Evolutionary conservation across 2,113 vertebrate species (phyloP).

Genomic region (Channa maculata): DNA sequence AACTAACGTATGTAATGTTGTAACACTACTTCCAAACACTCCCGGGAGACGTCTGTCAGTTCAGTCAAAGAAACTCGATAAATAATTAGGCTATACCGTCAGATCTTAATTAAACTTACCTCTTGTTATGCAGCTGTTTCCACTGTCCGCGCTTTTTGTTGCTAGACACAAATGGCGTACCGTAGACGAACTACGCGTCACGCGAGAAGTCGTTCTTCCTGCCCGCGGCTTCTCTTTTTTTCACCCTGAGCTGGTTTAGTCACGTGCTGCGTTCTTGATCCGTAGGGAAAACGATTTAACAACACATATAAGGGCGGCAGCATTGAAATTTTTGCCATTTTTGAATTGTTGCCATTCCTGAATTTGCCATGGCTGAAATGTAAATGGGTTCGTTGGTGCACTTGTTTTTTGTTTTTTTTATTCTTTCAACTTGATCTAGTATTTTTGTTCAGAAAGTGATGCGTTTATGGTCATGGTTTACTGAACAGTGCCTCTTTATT

Average conservation of each 20-base stretch:
- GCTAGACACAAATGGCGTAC: constrained; percentile 92
- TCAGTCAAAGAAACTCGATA: not conserved
- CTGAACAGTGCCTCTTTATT: not conserved
- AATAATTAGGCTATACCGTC: not conserved
- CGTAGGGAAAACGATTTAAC: not conserved
- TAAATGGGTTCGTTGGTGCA: too few species aligned
- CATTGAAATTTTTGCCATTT: not conserved
- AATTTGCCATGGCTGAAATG: too few species aligned
- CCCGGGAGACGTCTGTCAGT: not conserved
- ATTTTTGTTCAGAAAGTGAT: not conserved
- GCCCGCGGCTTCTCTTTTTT: constrained; percentile 10
- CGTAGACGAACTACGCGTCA: constrained; percentile 86
- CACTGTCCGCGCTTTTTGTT: constrained; percentile 86
- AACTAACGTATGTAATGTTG: constrained; percentile 5
- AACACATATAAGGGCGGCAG: fast-evolving
- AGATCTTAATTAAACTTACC: constrained; percentile 64
- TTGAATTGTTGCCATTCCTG: too few species aligned
- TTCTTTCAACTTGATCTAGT: too few species aligned
- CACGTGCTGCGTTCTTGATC: constrained; percentile 9
- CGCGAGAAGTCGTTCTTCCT: constrained; percentile 15
- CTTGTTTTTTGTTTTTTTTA: too few species aligned
- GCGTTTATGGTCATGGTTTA: not conserved
- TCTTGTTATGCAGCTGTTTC: constrained; percentile 67
- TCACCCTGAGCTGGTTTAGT: constrained; percentile 29
- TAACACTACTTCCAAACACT: constrained; percentile 24